Conservation (phyloP, 2,113 vertebrate genomes). For the Pelodiscus sinensis region DNA sequence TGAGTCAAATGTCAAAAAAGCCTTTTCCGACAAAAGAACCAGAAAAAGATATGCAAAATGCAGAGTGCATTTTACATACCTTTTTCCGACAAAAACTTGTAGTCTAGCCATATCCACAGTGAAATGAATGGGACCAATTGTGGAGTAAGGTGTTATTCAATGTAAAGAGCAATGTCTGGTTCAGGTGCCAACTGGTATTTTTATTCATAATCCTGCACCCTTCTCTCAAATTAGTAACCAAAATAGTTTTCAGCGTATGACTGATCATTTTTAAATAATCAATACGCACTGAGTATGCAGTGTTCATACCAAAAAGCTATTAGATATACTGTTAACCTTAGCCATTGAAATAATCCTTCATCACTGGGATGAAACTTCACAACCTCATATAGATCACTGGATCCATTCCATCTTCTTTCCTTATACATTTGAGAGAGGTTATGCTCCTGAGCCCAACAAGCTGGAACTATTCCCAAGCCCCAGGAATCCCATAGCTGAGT, state of each 20-base stretch:
- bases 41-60: too few species aligned
- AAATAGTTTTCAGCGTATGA: background rate
- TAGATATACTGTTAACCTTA: conserved; percentile 41
- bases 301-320: background rate
- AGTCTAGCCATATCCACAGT: background rate
- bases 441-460: conserved; percentile 57
- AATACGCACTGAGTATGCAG: background rate
- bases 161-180: background rate
- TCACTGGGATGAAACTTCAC: background rate
- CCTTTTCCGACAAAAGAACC: too few species aligned
- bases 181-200: background rate
- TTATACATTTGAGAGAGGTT: conserved; percentile 48
- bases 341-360: conserved; percentile 36
- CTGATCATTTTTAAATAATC: conserved; percentile 18
- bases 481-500: conserved; percentile 41
- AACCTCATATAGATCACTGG: background rate
- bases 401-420: conserved; percentile 60
- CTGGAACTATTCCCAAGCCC: conserved; percentile 57
- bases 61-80: too few species aligned
- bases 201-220: background rate
- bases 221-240: background rate
- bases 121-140: rapidly evolving
- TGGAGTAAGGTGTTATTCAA: background rate
- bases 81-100: too few species aligned
- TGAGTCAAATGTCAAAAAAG: too few species aligned